Conservation (phyloP, 1,140 invertebrate genomes). For the Conus ventricosus region DNA sequence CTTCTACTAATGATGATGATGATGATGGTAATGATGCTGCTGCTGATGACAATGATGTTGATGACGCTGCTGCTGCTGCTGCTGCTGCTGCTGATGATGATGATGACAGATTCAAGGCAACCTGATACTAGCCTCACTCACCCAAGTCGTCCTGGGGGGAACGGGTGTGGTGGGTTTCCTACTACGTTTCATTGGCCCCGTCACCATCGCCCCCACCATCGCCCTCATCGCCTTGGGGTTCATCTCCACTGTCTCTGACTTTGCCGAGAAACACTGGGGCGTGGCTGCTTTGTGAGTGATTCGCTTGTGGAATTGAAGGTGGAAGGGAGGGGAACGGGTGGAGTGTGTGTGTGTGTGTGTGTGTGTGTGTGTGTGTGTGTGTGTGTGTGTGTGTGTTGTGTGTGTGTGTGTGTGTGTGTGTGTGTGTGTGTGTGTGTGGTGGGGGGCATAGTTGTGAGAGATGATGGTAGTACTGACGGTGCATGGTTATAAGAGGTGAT, state of each 20-base stretch:
- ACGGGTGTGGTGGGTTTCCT: slow-evolving; percentile 84
- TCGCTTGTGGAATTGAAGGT: neutral
- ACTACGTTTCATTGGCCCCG: slow-evolving; percentile 84
- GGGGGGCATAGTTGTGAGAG: too few relatives aligned
- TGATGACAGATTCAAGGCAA: slow-evolving; percentile 64
- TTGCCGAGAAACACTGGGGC: slow-evolving; percentile 22
- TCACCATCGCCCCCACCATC: slow-evolving; percentile 88
- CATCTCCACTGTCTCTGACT: slow-evolving; percentile 78
- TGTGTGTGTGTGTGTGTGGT: slow-evolving; percentile 45
- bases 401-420: neutral
- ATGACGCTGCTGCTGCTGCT: too few relatives aligned
- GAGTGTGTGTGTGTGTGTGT: neutral
- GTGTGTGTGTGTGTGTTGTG: slow-evolving; percentile 48
- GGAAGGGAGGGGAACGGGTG: neutral
- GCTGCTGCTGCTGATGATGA: too few relatives aligned
- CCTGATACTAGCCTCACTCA: slow-evolving; percentile 64
- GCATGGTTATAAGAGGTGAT: too few relatives aligned
- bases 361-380: neutral
- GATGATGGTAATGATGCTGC: too few relatives aligned
- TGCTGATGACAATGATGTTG: too few relatives aligned
- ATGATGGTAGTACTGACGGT: too few relatives aligned
- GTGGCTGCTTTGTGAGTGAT: slow-evolving; percentile 26
- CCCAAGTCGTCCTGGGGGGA: slow-evolving; percentile 67
- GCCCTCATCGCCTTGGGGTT: slow-evolving; percentile 86
- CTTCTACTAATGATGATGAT: too few relatives aligned